A percentile compares a stretch with the other conserved stretches of the same genome.
Evolutionary conservation across 1,140 invertebrate genomes (phyloP).

Genomic region (Harpegnathos saltator): DNA sequence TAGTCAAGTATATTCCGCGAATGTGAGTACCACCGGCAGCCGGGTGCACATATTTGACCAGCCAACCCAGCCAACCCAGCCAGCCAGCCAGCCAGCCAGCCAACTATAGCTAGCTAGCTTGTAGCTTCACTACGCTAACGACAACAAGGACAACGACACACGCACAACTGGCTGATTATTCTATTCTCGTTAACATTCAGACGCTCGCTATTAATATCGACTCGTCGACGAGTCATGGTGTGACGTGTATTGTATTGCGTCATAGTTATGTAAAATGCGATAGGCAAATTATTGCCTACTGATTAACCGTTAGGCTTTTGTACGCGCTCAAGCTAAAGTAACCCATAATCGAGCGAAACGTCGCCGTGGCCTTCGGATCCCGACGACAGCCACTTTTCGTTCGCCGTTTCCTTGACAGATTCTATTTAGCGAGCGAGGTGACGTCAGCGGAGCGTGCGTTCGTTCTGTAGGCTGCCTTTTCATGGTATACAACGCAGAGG

Average conservation of each 20-base stretch:
- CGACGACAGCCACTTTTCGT: too few species aligned
- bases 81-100: too few species aligned
- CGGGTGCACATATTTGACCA: conserved; percentile 65
- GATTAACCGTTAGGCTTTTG: not conserved
- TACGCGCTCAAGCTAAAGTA: not conserved
- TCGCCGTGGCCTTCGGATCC: not conserved
- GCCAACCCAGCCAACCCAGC: conserved; percentile 28
- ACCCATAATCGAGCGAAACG: not conserved
- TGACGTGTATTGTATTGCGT: not conserved
- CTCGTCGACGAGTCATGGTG: not conserved
- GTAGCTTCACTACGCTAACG: conserved; percentile 47
- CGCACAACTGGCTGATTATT: not conserved
- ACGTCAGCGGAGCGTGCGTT: not conserved
- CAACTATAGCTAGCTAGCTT: conserved; percentile 25
- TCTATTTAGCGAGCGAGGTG: not conserved
- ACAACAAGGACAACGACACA: conserved; percentile 11
- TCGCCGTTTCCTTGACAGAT: not conserved
- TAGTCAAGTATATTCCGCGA: conserved; percentile 71
- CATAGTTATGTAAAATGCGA: not conserved
- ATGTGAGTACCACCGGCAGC: conserved; percentile 66
- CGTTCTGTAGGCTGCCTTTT: not conserved
- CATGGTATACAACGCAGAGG: not conserved
- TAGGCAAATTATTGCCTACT: not conserved
- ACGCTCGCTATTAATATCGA: not conserved
- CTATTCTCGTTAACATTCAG: conserved; percentile 3